Evolutionary conservation across 2,113 vertebrate species (phyloP).

Genomic region (Saccopteryx bilineata): DNA sequence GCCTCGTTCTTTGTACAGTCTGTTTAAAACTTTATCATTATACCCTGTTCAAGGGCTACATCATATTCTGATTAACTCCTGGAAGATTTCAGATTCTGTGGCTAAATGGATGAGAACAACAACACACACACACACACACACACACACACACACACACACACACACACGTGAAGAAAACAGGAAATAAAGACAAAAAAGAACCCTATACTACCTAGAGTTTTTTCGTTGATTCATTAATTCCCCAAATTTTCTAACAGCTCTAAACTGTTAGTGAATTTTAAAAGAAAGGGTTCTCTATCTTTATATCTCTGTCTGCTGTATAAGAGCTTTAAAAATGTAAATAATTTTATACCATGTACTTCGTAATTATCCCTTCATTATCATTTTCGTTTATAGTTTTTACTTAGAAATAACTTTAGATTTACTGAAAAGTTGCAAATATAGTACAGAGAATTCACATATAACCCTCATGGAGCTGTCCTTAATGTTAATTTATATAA

Average conservation of each 20-base stretch:
- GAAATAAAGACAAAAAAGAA: neutral
- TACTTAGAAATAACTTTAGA: slow-evolving; percentile 39
- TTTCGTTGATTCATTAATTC: neutral
- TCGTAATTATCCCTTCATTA: neutral
- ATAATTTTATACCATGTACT: neutral
- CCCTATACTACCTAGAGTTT: neutral
- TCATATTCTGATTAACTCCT: slow-evolving; percentile 56
- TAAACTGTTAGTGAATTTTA: neutral
- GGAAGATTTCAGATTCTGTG: neutral
- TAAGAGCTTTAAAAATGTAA: neutral
- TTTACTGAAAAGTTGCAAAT: neutral
- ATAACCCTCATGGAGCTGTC: neutral
- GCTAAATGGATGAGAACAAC: neutral
- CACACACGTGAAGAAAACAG: neutral
- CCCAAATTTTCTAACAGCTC: neutral
- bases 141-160: neutral
- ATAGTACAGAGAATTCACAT: neutral
- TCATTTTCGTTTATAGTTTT: neutral
- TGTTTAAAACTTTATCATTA: slow-evolving; percentile 45
- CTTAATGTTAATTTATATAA: neutral
- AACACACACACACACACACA: neutral
- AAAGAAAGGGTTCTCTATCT: neutral
- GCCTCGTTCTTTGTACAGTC: neutral
- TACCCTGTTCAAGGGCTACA: neutral
- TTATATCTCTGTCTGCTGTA: neutral